Base-by-base conservation (phyloP, 2,888 invertebrate species). In the Tetheella fluctuosa region DNA sequence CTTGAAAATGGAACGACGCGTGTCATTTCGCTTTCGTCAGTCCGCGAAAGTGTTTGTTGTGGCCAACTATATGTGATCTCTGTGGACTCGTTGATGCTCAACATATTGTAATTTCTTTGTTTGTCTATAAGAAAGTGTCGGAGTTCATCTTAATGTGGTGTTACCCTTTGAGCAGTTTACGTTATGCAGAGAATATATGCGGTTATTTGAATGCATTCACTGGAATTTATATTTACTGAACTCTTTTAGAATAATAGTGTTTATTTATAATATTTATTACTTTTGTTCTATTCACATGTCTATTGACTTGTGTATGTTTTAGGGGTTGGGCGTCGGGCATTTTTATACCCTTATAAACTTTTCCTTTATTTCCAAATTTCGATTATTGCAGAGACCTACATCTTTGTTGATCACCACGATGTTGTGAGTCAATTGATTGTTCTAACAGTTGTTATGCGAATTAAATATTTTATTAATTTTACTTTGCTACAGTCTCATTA, bases 21-120 rank as follows among this genome's bases (percentile, higher is more conserved):
- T 76, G 79, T 80, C 80, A 74, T 78, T 80, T 79, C 74, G 71
- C 71, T 79, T 77, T 79, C 69, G 70, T 78, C 72, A 73, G 68
- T 67, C 73, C 76, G 83, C 82, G 80, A 84, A 82, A 80, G 75
- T 76, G 65, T 69, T 30, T 67, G 69, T 68, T 64, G 63, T 69
- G 64, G 53, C 80, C 74, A 73, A 62, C 65, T 13, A 64, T 62
- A 25, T 59, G 63, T 74, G 80, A 79, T 65, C 80, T 70, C 34
- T 62, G 60, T 62, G 30, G 23, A 63, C 34, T 64, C 57, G 17
- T 52, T 56, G 59, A 69, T 37, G 55, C 61, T 57, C 58, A 20
- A 20, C 30, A 58, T 54, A 60, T 20, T 23, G 23, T 25, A 59
- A 48, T 48, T 48, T 15, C 48, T 48, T 17, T 48, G 48, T 48